Evolutionary conservation across 1,140 invertebrate species (phyloP), one percentile per base, ranked within the genome.

Genomic region (Notospermus geniculatus): DNA sequence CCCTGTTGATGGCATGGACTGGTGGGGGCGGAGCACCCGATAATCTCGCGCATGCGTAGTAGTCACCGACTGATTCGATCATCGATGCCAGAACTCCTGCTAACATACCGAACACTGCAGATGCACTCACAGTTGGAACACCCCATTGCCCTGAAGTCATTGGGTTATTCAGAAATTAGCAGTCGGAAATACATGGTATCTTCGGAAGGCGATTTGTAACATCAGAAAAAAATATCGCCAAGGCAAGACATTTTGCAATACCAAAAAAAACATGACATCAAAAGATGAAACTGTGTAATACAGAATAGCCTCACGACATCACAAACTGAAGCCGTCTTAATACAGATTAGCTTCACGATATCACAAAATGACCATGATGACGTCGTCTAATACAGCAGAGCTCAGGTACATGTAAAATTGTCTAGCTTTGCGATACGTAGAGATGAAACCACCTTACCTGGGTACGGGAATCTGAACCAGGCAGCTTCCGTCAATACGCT

Each of bases 391-490:
- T n/a, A n/a, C n/a, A n/a, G n/a, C n/a, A n/a, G n/a, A n/a, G n/a
- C n/a, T n/a, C n/a, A n/a, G n/a, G n/a, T n/a, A n/a, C n/a, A n/a
- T 36, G 5, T 36, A 36, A 36, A 36, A 36, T 15, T 36, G 32
- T 36, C 32, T 41, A 28, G 36, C 1, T 1, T 13, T 23, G 15
- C 28, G 17, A 19, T 22, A 9, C 4, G 23, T 13, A 56, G 15
- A 22, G 1, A n/a, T n/a, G n/a, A 15, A 2, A 64, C 22, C 27
- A 43, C 29, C 59, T 73, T 77, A 89, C 88, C 88, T 67, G 92
- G 92, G 83, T 93, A 93, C 5, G 91, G 91, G 32, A 94, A 74
- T 25, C 91, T 82, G 73, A 94, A 91, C 91, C 91, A 93, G 0
- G 87, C 84, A 0, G 90, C 87, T 68, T 90, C 84, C 17, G 81